phyloP scores from a whole-genome alignment of 2,888 invertebrate genomes.

The Eretmocerus hayati region DNA sequence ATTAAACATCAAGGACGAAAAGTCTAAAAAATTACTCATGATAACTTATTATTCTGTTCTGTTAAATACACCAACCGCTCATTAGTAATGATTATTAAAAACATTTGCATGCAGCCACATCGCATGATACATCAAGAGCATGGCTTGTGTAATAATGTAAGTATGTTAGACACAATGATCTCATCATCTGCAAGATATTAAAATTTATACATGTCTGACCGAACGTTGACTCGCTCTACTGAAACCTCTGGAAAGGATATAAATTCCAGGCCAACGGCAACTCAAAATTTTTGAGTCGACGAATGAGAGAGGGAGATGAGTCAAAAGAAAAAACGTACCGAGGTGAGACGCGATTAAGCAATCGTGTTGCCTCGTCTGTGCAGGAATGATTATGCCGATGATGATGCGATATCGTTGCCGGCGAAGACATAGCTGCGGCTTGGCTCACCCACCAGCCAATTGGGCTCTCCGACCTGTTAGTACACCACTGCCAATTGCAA shows the following conservation, averaged over 20 bases:
- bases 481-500: too few species aligned
- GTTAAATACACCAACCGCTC: too few species aligned
- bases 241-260: not conserved
- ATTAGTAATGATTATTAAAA: too few species aligned
- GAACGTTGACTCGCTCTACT: not conserved
- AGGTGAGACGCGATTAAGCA: slow-evolving; percentile 44
- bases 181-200: too few species aligned
- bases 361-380: slow-evolving; percentile 46
- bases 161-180: too few species aligned
- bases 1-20: too few species aligned
- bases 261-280: not conserved
- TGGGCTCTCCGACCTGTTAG: slow-evolving; percentile 45
- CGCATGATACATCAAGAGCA: too few species aligned
- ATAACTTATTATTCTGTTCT: too few species aligned
- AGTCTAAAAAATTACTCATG: too few species aligned
- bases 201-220: not conserved
- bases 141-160: too few species aligned
- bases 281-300: not conserved
- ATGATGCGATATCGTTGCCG: slow-evolving; percentile 31
- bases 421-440: slow-evolving; percentile 46
- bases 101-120: too few species aligned
- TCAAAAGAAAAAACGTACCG: slow-evolving; percentile 36
- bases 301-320: slow-evolving; percentile 3
- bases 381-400: slow-evolving; percentile 42
- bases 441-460: slow-evolving; percentile 45